A percentile compares a stretch with the other conserved stretches of the same genome.
These are phyloP conservation scores for Turnix velox DNA, from an alignment of 2,113 vertebrate species.

Conservation along the genomic window DNA sequence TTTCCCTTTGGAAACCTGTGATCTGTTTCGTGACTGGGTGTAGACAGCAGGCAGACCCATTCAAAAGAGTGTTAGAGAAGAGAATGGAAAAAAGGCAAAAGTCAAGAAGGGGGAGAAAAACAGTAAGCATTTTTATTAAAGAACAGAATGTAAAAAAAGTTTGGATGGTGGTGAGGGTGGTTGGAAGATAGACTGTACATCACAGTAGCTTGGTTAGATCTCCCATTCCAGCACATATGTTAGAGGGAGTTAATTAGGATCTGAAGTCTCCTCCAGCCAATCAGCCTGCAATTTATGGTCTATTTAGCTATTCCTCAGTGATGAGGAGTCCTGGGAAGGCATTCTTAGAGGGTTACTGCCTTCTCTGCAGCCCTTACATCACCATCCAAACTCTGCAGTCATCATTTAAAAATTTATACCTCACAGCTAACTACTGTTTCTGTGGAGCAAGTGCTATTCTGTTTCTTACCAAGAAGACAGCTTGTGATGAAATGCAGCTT, in stretches of 20 bases:
- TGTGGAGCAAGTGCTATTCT: not conserved
- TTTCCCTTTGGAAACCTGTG: not conserved
- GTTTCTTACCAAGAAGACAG: conserved; percentile 17
- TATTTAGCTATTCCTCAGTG: conserved; percentile 1
- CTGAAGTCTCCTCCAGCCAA: not conserved
- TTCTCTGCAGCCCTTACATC: conserved; percentile 35
- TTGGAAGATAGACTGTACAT: not conserved
- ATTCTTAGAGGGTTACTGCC: conserved; percentile 14
- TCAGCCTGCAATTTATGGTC: not conserved
- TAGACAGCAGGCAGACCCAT: not conserved
- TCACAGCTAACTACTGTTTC: conserved; percentile 39
- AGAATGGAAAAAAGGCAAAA: not conserved
- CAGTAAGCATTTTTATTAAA: not conserved
- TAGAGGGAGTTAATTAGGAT: not conserved
- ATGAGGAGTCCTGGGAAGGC: conserved; percentile 15
- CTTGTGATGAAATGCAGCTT: conserved; percentile 2
- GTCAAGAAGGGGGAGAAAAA: not conserved
- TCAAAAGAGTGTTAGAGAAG: not conserved
- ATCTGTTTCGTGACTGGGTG: not conserved
- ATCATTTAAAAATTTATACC: conserved; percentile 38
- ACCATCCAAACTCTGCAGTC: conserved; percentile 20
- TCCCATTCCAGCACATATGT: not conserved
- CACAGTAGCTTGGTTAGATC: not conserved
- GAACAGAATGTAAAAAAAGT: not conserved
- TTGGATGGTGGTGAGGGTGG: not conserved